Percentiles rank a stretch among this genome's conserved stretches.
Evolutionary conservation across 2,113 vertebrate species (phyloP).

Genomic region (Proteles cristata): DNA sequence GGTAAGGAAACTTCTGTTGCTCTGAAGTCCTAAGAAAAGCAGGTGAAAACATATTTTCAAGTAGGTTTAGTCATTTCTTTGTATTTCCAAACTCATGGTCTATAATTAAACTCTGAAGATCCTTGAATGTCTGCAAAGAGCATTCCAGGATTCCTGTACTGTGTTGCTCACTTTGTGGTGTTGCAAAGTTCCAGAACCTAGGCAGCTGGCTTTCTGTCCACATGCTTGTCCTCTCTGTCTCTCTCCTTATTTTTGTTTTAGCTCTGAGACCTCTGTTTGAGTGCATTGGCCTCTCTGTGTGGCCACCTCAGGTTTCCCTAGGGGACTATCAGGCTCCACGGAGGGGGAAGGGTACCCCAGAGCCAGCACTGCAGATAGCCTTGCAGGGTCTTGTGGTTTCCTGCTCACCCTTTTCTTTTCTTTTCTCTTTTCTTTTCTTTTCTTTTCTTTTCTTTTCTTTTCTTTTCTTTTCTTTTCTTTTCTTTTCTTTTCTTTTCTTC

Average conservation of each 20-base stretch:
- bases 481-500: too few relatives aligned
- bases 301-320: neutral
- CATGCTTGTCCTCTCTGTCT: too few relatives aligned
- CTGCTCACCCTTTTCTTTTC: too few relatives aligned
- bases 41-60: neutral
- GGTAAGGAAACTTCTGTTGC: neutral
- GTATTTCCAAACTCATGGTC: neutral
- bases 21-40: neutral
- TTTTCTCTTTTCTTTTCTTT: too few relatives aligned
- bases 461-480: too few relatives aligned
- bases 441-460: too few relatives aligned
- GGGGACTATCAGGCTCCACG: neutral
- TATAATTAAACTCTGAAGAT: neutral
- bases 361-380: neutral
- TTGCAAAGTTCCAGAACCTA: neutral
- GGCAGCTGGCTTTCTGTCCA: neutral
- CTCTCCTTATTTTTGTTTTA: neutral
- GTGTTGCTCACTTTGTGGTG: neutral
- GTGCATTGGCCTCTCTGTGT: neutral
- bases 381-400: neutral
- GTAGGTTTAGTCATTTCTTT: neutral
- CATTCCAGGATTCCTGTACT: neutral
- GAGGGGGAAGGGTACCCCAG: fast-evolving
- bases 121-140: neutral
- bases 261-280: neutral